phyloP scores from a whole-genome alignment of 2,113 vertebrate genomes.

The Poeciliopsis prolifica region DNA sequence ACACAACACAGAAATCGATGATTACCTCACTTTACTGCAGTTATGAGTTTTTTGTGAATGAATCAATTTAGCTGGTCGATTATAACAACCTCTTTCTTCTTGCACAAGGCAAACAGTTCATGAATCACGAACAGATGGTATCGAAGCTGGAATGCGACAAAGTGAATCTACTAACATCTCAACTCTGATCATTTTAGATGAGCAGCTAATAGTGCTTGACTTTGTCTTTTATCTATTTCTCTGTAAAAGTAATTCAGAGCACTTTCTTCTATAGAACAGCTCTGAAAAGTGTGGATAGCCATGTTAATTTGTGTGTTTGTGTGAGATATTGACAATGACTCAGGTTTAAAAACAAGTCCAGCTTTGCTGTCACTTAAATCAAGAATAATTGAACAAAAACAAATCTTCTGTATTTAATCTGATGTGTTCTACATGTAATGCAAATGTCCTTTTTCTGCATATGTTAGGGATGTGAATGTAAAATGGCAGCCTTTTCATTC shows the following conservation, averaged over 20 bases:
- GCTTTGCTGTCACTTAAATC: neutral
- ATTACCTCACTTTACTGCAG: slow-evolving; percentile 13
- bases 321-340: neutral
- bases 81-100: slow-evolving; percentile 23
- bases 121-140: slow-evolving; percentile 31
- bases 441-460: neutral
- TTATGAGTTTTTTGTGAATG: slow-evolving; percentile 21
- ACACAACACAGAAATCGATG: slow-evolving; percentile 20
- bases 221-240: slow-evolving; percentile 43
- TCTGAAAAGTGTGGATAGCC: neutral
- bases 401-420: neutral
- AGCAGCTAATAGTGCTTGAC: slow-evolving; percentile 56
- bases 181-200: slow-evolving; percentile 50
- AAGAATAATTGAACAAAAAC: neutral
- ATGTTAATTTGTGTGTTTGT: neutral
- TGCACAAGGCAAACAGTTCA: slow-evolving; percentile 21
- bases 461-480: too few species aligned
- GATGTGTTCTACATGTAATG: neutral
- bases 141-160: slow-evolving; percentile 15
- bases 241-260: neutral
- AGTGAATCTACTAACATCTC: slow-evolving; percentile 27
- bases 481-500: too few species aligned
- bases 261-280: neutral
- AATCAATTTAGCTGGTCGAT: slow-evolving; percentile 41
- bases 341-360: too few species aligned